Percentiles rank a stretch among this genome's conserved stretches.
phyloP scores from a whole-genome alignment of 2,113 vertebrate genomes.

The Chloropsis hardwickii region DNA sequence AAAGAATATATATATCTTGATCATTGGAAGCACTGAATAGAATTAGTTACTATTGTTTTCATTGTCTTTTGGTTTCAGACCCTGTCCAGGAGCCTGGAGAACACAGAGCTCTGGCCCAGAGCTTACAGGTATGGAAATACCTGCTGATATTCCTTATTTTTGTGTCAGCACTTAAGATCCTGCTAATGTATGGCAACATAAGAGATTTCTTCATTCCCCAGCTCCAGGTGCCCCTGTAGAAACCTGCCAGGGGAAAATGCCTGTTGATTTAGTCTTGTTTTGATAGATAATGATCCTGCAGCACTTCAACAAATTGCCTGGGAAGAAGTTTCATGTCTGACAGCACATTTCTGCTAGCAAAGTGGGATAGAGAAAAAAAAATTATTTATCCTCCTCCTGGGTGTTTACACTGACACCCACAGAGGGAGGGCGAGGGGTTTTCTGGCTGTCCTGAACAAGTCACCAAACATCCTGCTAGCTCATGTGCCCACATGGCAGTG shows the following conservation, averaged over 20 bases:
- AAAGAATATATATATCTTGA: background rate
- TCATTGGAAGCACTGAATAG: background rate
- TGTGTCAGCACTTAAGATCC: constrained; percentile 75
- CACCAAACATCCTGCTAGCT: background rate
- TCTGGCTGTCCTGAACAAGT: background rate
- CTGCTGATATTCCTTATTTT: constrained; percentile 69
- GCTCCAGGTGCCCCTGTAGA: constrained; percentile 81
- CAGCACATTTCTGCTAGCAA: constrained; percentile 72
- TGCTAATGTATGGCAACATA: constrained; percentile 61
- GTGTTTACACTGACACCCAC: background rate
- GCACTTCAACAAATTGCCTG: constrained; percentile 74
- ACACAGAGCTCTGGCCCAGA: background rate
- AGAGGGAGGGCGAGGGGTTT: background rate
- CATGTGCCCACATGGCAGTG: background rate
- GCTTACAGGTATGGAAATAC: background rate
- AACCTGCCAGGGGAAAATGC: constrained; percentile 74
- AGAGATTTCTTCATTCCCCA: constrained; percentile 75
- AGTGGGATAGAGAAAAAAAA: too few species aligned
- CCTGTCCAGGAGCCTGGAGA: background rate
- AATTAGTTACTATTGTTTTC: background rate
- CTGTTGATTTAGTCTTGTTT: constrained; percentile 50
- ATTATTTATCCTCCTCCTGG: background rate
- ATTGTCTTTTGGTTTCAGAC: background rate
- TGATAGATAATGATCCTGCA: constrained; percentile 66
- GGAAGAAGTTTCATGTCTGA: constrained; percentile 76